A percentile compares a stretch with the other conserved stretches of the same genome.
phyloP scores from a whole-genome alignment of 1,140 invertebrate species.

The Pygmarrhopalites habei region DNA sequence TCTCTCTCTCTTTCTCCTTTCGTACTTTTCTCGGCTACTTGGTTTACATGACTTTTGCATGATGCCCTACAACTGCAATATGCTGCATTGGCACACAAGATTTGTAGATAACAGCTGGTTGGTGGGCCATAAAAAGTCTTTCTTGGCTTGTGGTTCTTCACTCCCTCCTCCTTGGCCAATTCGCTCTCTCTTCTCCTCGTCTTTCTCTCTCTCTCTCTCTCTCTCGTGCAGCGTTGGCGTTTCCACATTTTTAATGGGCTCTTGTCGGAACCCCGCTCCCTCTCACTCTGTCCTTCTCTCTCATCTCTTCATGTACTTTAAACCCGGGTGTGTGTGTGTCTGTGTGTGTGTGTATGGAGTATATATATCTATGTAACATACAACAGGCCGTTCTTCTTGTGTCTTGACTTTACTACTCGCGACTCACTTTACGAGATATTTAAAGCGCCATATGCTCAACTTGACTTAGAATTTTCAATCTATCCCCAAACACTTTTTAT shows the following conservation, averaged over 20 bases:
- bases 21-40: background rate
- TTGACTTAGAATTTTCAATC: too few species aligned
- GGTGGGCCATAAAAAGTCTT: conserved; percentile 25
- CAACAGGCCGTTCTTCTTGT: too few species aligned
- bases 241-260: conserved; percentile 9
- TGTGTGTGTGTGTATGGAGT: background rate
- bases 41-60: conserved; percentile 5
- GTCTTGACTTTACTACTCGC: too few species aligned
- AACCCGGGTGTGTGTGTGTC: background rate
- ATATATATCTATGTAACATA: too few species aligned
- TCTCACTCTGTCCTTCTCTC: too few species aligned
- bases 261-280: background rate
- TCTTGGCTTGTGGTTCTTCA: background rate
- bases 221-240: conserved; percentile 8
- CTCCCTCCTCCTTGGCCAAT: too few species aligned
- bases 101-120: conserved; percentile 35
- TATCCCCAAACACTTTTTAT: too few species aligned
- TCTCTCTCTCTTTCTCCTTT: background rate
- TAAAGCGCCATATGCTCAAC: too few species aligned
- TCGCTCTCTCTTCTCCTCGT: background rate
- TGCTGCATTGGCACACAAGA: conserved; percentile 29
- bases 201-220: background rate
- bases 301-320: background rate
- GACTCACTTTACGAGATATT: too few species aligned
- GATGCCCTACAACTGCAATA: conserved; percentile 21